Base-by-base conservation (phyloP, 2,797 vertebrate species). In the Pelobates cultripes region DNA sequence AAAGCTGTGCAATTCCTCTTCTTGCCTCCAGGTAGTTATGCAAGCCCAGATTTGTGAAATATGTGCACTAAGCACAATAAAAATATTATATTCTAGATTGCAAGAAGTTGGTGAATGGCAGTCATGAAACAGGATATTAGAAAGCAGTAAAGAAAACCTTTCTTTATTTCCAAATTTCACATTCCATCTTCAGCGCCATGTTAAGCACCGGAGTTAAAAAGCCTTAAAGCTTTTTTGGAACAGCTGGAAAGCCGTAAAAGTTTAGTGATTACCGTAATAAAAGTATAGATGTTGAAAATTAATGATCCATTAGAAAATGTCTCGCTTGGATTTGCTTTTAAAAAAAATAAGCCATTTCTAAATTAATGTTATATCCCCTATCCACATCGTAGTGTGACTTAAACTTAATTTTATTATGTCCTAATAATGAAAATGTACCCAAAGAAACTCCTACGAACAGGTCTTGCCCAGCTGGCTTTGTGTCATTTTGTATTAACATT, bases 281-380 rank as follows among this genome's bases (percentile, higher is more conserved):
- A 75, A 83, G 75, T 78, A 75, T 63, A 78, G 71, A 74, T 74
- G 70, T 69, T 45, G 71, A 55, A 75, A 74, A 75, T 83, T 78
- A 83, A 83, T 70, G 71, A 63, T 64, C 71, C 71, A 70, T 79
- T 75, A 70, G 64, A 51, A 78, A 83, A 75, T 45, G 70, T 70
- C 71, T 83, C 41, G 53, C 53, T 78, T 51, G 4, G 53, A 70
- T 79, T 70, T 75, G 43, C 44, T 74, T 66, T 17, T 9, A 69
- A 60, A 74, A 75, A 42, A 82, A 55, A 68, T 60, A 51, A 45
- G 44, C 66, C 51, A 60, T 81, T 63, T 41, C 67, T 64, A 53
- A 80, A 74, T 70, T 45, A 41, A 53, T 61, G 60, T 71, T 43
- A 45, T 47, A 42, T 73, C 61, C 69, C 71, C 61, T 15, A 43